Conservation (phyloP, 1,140 invertebrate species). For the Aphelinus certus region DNA sequence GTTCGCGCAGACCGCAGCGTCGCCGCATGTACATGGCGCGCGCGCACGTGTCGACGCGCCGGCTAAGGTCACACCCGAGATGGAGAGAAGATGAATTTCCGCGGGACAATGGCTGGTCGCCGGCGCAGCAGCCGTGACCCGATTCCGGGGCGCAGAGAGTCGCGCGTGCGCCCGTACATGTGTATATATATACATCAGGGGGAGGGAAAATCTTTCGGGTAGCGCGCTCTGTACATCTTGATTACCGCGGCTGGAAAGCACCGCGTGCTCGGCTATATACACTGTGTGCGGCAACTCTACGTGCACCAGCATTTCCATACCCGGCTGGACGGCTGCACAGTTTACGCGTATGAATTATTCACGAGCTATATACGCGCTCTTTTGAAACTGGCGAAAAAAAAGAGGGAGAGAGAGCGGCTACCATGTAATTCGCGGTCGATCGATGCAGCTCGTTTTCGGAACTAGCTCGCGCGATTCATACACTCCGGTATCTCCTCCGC, state of each 20-base stretch:
- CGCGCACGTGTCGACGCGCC: too few relatives aligned
- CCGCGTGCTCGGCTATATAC: conserved; percentile 25
- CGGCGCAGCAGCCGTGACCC: conserved; percentile 6
- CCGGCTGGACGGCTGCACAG: conserved; percentile 46
- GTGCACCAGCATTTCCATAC: conserved; percentile 41
- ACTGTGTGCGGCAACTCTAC: conserved; percentile 32
- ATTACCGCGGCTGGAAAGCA: conserved; percentile 5
- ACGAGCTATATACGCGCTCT: conserved; percentile 34
- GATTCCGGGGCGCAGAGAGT: not conserved
- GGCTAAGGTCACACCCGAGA: too few relatives aligned
- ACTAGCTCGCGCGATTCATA: too few relatives aligned
- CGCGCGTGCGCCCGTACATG: not conserved
- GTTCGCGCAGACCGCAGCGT: too few relatives aligned
- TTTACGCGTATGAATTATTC: conserved; percentile 53
- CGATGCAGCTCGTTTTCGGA: not conserved
- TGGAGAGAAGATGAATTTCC: conserved; percentile 7
- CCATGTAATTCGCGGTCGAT: conserved; percentile 3
- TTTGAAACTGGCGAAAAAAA: conserved; percentile 45
- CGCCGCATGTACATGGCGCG: too few relatives aligned
- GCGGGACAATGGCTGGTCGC: not conserved
- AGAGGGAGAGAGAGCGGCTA: conserved; percentile 27
- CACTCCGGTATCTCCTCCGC: too few relatives aligned
- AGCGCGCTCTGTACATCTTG: not conserved
- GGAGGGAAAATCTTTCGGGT: conserved; percentile 9
- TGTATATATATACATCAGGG: not conserved